Evolutionary conservation across 2,797 vertebrate genomes (phyloP), one percentile per base, ranked within the genome.

Genomic region (Hydrolagus colliei): DNA sequence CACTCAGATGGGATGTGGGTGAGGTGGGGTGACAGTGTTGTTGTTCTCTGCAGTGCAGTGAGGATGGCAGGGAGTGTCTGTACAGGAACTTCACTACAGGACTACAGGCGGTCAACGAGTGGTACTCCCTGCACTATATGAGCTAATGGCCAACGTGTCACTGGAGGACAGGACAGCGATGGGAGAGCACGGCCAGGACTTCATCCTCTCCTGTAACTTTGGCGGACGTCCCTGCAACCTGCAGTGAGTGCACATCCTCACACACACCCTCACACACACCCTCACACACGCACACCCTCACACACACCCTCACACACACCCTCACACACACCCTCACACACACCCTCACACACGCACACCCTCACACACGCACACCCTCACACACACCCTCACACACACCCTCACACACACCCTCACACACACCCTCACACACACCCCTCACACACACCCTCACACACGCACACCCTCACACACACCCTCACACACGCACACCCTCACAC

Each of bases 51-150:
- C 91, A 95, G 94, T 95, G 94, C 89, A 90, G 90, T 73, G 89
- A 87, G 0, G 89, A 91, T 86, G 75, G 88, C 0, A 88, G 88
- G 0, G 62, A 87, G 68, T 95, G 94, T 88, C 88, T 87, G 0
- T 94, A 93, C 89, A 82, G 90, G 72, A 94, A 94, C 89, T 95
- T 94, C 91, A 93, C 86, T 86, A 94, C 94, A 0, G 92, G 91
- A 0, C 90, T 92, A 0, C 93, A 92, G 90, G 94, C 93, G 0
- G 90, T 95, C 87, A 91, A 78, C 0, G 93, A 95, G 89, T 95
- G 94, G 94, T 95, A 95, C 87, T 2, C 88, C 35, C 90, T 95
- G 78, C 94, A 95, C 90, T 92, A 92, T 88, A 94, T 93, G 77
- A 93, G 91, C 92, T 95, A 91, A 90, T 95, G 87, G 89, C 93